Conservation (phyloP, 2,797 vertebrate genomes). For the Sebastes minor region DNA sequence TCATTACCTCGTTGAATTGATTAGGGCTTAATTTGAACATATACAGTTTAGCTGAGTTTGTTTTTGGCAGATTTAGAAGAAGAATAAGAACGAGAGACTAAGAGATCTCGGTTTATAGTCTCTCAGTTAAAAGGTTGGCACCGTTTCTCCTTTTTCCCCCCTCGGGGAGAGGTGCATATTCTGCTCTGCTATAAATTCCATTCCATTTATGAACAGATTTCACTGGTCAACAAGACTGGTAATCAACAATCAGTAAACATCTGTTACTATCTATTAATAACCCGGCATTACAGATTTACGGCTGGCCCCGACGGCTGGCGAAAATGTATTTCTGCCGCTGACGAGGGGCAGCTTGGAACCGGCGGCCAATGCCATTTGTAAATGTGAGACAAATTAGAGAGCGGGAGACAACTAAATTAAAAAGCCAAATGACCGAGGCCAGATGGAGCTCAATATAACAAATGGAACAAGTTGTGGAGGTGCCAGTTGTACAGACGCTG, state of each 20-base stretch:
- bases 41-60: background rate
- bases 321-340: slow-evolving; percentile 83
- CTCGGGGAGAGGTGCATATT: slow-evolving; percentile 54
- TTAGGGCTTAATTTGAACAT: background rate
- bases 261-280: slow-evolving; percentile 89
- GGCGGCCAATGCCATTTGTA: slow-evolving; percentile 82
- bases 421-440: slow-evolving; percentile 85
- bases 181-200: slow-evolving; percentile 78
- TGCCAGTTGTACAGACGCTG: slow-evolving; percentile 86
- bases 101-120: slow-evolving; percentile 6
- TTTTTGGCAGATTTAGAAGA: slow-evolving; percentile 1
- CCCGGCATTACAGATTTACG: slow-evolving; percentile 79
- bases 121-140: slow-evolving; percentile 52
- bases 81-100: background rate
- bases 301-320: slow-evolving; percentile 69
- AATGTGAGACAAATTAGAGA: slow-evolving; percentile 87
- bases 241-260: slow-evolving; percentile 90
- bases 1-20: background rate
- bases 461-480: slow-evolving; percentile 86
- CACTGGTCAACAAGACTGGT: slow-evolving; percentile 85
- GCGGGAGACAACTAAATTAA: slow-evolving; percentile 87
- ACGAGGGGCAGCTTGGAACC: slow-evolving; percentile 83
- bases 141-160: slow-evolving; percentile 44
- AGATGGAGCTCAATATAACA: slow-evolving; percentile 88
- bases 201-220: slow-evolving; percentile 88